A percentile compares a stretch with the other conserved stretches of the same genome.
These are phyloP conservation scores for Halisarca cf. caerulea DNA, from an alignment of 37 sponge, comb jelly and placozoan genomes.

Conservation along the genomic window DNA sequence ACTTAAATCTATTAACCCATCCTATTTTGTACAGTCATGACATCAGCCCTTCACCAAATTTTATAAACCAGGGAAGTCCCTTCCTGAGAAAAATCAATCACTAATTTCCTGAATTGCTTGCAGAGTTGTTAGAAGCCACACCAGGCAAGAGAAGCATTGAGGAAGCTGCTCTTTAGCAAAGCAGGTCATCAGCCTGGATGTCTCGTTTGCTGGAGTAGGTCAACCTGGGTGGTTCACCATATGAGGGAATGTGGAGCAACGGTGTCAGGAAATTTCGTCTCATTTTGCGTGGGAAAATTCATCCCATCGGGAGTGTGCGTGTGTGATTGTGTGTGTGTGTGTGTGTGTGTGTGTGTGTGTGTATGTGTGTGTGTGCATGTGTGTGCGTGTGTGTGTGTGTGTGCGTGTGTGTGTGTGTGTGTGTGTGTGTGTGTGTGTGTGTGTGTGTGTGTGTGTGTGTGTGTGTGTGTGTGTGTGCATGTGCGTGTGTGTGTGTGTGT, in stretches of 20 bases:
- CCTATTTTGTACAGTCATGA: no score
- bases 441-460: no score
- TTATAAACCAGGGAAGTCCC: no score
- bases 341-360: slow-evolving; percentile 7
- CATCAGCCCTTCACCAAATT: no score
- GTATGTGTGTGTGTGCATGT: background rate
- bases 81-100: no score
- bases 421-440: no score
- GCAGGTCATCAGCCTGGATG: background rate
- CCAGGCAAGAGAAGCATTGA: background rate
- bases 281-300: no score
- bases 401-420: slow-evolving; percentile 18
- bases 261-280: no score
- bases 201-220: background rate
- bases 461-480: slow-evolving; percentile 11
- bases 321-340: background rate
- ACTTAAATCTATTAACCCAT: no score
- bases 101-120: no score
- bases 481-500: background rate
- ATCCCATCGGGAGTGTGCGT: background rate
- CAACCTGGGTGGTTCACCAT: background rate
- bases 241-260: background rate
- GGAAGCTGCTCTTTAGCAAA: background rate
- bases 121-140: no score
- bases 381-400: slow-evolving; percentile 13